phyloP scores from a whole-genome alignment of 2,113 vertebrate species.

The Steatornis caripensis region DNA sequence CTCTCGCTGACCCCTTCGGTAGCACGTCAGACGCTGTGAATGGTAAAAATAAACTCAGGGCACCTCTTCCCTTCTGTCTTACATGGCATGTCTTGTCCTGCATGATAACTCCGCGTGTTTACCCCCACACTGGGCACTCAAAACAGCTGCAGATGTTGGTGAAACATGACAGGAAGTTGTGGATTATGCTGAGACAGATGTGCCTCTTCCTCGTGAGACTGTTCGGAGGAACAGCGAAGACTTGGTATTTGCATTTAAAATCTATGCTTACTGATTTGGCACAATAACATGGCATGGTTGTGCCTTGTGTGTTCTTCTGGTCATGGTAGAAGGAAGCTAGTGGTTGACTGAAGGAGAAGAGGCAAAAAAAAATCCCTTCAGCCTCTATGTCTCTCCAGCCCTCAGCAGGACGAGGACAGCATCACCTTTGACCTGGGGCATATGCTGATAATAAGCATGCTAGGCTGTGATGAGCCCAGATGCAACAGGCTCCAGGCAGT shows the following conservation, averaged over 20 bases:
- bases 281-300: fast-evolving
- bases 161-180: fast-evolving
- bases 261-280: neutral
- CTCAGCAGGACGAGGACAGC: neutral
- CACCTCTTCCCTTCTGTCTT: neutral
- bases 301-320: neutral
- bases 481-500: neutral
- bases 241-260: neutral
- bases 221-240: fast-evolving
- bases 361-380: neutral
- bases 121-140: neutral
- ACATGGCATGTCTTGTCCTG: neutral
- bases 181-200: neutral
- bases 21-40: slow-evolving; percentile 79
- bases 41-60: slow-evolving; percentile 67
- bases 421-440: too few relatives aligned
- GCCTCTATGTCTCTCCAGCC: too few relatives aligned
- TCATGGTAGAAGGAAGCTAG: neutral
- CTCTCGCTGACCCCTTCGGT: slow-evolving; percentile 84
- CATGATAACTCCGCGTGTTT: neutral
- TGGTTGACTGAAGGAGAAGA: neutral
- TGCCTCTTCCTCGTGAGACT: fast-evolving
- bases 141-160: neutral
- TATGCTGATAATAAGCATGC: fast-evolving
- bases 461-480: neutral